These are phyloP conservation scores for Apodemus speciosus DNA, from an alignment of 2,113 vertebrate species.

Conservation along the genomic window DNA sequence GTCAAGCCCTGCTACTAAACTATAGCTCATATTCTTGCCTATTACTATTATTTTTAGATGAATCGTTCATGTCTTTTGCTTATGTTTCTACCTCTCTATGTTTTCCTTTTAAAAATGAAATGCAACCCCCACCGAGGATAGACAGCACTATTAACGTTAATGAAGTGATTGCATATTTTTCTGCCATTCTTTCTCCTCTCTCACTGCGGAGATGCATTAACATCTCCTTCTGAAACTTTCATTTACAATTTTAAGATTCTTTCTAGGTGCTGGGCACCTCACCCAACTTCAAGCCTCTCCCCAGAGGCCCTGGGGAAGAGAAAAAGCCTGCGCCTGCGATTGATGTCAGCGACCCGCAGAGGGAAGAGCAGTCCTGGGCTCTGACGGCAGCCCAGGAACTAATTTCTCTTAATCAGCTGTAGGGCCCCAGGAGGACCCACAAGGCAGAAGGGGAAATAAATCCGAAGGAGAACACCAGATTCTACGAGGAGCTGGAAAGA, in stretches of 20 bases:
- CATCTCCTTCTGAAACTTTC: conserved; percentile 38
- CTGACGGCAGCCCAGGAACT: conserved; percentile 27
- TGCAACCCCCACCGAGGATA: background rate
- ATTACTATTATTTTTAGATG: background rate
- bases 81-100: conserved; percentile 24
- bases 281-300: background rate
- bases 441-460: conserved; percentile 43
- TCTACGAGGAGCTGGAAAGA: conserved; percentile 41
- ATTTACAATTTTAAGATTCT: conserved; percentile 54
- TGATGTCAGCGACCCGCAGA: conserved; percentile 43
- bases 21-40: background rate
- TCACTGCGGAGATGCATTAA: background rate
- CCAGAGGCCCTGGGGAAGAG: conserved; percentile 13
- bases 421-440: conserved; percentile 58
- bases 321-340: background rate
- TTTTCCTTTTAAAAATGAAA: conserved; percentile 52
- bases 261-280: conserved; percentile 43
- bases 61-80: conserved; percentile 29
- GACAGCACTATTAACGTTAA: background rate
- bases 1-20: background rate
- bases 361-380: background rate
- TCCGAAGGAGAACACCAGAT: conserved; percentile 29
- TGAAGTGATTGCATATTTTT: conserved; percentile 19
- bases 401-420: conserved; percentile 70
- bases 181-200: background rate